Conservation (phyloP, 2,113 vertebrate species). For the Heptranchias perlo region DNA sequence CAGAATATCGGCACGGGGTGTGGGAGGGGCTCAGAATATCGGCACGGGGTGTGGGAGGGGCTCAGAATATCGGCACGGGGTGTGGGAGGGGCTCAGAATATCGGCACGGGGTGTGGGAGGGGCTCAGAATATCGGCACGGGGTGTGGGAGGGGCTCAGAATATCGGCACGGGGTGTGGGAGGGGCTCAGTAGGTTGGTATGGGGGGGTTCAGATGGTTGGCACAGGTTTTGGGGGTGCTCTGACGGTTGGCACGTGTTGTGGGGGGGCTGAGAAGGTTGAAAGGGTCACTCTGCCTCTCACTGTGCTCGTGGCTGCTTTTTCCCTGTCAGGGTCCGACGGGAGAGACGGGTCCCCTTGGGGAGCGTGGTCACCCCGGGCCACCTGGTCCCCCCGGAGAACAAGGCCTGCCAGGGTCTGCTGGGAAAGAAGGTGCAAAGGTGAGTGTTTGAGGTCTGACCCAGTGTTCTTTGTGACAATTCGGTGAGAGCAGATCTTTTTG, state of each 20-base stretch:
- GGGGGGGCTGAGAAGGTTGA: neutral
- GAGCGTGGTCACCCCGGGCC: constrained; percentile 77
- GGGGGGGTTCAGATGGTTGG: neutral
- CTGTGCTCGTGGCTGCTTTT: neutral
- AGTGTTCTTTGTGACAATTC: neutral
- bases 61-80: too few species aligned
- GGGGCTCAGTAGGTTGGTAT: neutral
- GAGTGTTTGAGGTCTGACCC: constrained; percentile 36
- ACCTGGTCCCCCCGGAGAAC: constrained; percentile 67
- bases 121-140: too few species aligned
- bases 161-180: too few species aligned
- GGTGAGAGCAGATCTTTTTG: neutral
- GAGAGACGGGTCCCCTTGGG: constrained; percentile 94
- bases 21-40: too few species aligned
- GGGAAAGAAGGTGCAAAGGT: constrained; percentile 97
- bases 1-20: too few species aligned
- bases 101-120: neutral
- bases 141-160: neutral
- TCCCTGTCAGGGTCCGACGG: constrained; percentile 77
- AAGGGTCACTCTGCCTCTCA: neutral
- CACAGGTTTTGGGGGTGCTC: neutral
- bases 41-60: too few species aligned
- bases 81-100: too few species aligned
- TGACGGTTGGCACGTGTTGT: too few species aligned
- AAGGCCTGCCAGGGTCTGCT: constrained; percentile 83